These are phyloP conservation scores for Mesoclemmys tuberculata DNA, from an alignment of 2,113 vertebrate species.

Conservation along the genomic window DNA sequence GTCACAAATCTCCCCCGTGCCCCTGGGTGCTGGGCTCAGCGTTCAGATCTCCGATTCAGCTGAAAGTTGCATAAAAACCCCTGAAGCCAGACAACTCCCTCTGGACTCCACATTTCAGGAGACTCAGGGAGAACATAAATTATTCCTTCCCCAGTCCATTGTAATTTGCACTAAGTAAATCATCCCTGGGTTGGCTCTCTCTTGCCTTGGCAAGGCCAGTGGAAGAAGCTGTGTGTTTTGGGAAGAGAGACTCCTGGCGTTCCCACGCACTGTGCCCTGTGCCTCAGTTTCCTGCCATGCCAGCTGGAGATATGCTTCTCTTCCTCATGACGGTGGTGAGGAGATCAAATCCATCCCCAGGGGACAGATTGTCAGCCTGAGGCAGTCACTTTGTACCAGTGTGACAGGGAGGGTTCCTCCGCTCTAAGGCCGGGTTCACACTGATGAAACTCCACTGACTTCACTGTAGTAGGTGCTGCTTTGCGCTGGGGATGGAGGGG, in stretches of 20 bases:
- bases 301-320: neutral
- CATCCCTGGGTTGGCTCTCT: neutral
- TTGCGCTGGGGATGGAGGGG: neutral
- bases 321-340: neutral
- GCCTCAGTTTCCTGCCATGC: neutral
- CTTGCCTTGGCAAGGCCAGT: neutral
- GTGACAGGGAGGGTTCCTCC: neutral
- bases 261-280: neutral
- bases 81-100: neutral
- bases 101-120: accelerated
- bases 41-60: neutral
- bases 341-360: neutral
- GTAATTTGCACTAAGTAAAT: neutral
- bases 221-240: neutral
- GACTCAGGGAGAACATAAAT: accelerated
- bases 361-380: neutral
- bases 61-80: accelerated
- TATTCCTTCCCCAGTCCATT: accelerated
- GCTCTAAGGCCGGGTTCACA: neutral
- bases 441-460: neutral
- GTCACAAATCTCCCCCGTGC: accelerated
- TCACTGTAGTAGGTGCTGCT: neutral
- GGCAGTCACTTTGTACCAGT: neutral
- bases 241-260: slow-evolving; percentile 20
- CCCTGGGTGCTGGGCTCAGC: accelerated